Evolutionary conservation across 2,888 invertebrate genomes (phyloP).

Genomic region (Drosophila affinis): DNA sequence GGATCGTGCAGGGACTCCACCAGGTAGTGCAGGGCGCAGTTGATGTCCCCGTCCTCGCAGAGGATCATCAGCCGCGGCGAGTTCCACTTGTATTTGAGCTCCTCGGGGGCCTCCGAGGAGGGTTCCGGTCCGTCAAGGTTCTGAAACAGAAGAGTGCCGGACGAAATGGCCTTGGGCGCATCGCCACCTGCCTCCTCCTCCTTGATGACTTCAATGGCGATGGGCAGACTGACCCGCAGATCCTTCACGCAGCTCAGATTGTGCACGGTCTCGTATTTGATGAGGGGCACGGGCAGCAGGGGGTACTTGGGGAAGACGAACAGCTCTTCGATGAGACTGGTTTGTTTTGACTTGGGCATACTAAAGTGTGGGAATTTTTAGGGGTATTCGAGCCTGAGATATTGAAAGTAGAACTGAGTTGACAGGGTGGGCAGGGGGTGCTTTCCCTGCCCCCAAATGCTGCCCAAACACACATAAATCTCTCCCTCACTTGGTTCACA

Average conservation of each 20-base stretch:
- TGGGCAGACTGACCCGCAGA: conserved; percentile 5
- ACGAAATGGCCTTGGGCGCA: not conserved
- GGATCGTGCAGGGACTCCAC: conserved; percentile 68
- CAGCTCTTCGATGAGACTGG: not conserved
- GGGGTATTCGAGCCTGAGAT: too few relatives aligned
- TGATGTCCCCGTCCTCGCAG: conserved; percentile 71
- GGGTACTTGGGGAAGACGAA: not conserved
- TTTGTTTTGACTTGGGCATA: not conserved
- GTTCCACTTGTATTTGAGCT: conserved; percentile 30
- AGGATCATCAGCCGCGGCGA: conserved; percentile 64
- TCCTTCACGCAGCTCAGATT: conserved; percentile 8
- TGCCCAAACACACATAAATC: not conserved
- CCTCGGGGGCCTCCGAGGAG: not conserved
- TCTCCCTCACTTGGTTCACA: conserved; percentile 40
- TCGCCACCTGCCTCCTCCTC: not conserved
- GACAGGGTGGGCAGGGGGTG: not conserved
- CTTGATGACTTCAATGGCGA: not conserved
- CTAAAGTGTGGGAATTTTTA: not conserved
- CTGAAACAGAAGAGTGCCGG: not conserved
- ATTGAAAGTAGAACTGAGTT: not conserved
- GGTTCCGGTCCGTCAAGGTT: not conserved
- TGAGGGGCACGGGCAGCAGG: conserved; percentile 11
- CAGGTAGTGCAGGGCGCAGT: conserved; percentile 72
- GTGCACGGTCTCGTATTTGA: conserved; percentile 15
- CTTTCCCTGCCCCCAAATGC: not conserved